These are phyloP conservation scores for Panthera tigris DNA, from an alignment of 2,113 vertebrate genomes.

Conservation along the genomic window DNA sequence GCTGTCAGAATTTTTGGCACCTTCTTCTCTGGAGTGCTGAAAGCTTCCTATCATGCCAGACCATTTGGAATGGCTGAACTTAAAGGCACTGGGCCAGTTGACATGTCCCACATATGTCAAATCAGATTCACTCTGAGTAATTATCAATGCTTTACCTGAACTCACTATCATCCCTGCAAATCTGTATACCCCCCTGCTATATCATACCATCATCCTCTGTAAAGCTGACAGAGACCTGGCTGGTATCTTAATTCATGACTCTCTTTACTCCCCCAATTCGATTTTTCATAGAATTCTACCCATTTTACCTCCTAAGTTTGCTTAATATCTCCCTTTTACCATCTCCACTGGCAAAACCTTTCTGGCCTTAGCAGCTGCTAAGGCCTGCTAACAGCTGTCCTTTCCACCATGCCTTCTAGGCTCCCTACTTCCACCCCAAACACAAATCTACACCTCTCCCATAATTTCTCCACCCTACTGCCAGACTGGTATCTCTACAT, in stretches of 20 bases:
- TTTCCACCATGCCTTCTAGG: not conserved
- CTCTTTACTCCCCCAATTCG: slow-evolving; percentile 19
- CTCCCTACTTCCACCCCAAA: not conserved
- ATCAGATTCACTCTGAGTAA: not conserved
- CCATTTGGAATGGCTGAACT: not conserved
- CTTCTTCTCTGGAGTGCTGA: not conserved
- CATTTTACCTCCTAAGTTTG: not conserved
- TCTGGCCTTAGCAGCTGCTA: not conserved
- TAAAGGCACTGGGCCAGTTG: not conserved
- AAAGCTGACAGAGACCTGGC: not conserved
- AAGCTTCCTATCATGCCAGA: not conserved
- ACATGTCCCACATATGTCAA: not conserved
- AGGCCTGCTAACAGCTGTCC: not conserved
- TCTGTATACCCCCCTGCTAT: not conserved
- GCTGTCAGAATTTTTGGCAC: not conserved
- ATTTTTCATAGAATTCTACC: not conserved
- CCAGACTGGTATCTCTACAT: not conserved
- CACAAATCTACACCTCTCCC: not conserved
- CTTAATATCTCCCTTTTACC: not conserved
- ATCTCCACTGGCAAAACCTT: not conserved
- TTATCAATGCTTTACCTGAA: not conserved
- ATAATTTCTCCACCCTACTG: not conserved
- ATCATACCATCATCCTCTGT: not conserved
- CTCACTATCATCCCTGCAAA: not conserved
- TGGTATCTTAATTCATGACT: not conserved